Evolutionary conservation across 2,113 vertebrate genomes (phyloP).

Genomic region (Orientallactaga bullata): DNA sequence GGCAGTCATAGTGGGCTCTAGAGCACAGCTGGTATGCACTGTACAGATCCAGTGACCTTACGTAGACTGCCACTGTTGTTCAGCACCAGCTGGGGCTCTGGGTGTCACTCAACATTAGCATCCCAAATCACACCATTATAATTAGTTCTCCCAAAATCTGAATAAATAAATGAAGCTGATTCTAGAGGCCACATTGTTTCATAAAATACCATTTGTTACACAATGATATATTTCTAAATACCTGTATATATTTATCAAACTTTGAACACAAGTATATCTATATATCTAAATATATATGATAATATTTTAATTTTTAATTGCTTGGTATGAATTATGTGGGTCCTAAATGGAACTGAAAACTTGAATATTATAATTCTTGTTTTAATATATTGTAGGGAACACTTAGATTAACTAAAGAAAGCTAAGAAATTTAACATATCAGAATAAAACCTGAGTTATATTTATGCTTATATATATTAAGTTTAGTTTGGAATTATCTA

Average conservation of each 20-base stretch:
- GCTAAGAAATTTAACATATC: neutral
- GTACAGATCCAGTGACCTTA: conserved; percentile 38
- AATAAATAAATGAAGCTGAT: conserved; percentile 10
- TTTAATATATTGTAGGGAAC: neutral
- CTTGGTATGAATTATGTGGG: neutral
- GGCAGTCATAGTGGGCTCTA: neutral
- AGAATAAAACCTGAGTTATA: neutral
- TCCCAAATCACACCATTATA: conserved; percentile 46
- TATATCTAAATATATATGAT: neutral
- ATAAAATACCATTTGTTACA: neutral
- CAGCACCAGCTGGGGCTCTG: conserved; percentile 4
- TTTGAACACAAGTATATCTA: neutral
- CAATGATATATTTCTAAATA: neutral
- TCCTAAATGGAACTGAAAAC: neutral
- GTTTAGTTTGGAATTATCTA: neutral
- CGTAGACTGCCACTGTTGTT: neutral
- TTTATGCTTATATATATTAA: neutral
- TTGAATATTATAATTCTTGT: neutral
- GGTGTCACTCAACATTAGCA: conserved; percentile 20
- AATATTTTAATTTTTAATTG: neutral
- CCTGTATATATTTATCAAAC: neutral
- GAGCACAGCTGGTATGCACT: neutral
- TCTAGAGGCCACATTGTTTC: neutral
- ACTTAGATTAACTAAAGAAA: conserved; percentile 4
- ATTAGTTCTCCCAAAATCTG: conserved; percentile 55